Conservation (phyloP, 1,140 invertebrate genomes). For the Chionoecetes opilio region DNA sequence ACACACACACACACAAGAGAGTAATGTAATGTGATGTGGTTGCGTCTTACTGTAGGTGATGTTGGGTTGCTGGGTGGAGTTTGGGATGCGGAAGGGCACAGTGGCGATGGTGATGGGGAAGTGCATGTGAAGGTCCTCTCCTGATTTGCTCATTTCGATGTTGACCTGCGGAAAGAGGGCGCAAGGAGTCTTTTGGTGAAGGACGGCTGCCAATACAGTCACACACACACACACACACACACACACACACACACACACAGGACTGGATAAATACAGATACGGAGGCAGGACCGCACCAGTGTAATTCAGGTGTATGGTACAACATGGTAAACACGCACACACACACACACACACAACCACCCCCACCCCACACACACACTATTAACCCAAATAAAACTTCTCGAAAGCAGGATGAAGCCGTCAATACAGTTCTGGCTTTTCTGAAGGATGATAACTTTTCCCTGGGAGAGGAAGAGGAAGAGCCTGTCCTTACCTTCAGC, state of each 20-base stretch:
- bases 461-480: too few relatives aligned
- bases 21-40: too few relatives aligned
- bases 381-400: too few relatives aligned
- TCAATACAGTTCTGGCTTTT: too few relatives aligned
- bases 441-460: too few relatives aligned
- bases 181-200: background rate
- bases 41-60: conserved; percentile 89
- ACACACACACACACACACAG: background rate
- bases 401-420: too few relatives aligned
- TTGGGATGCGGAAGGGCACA: conserved; percentile 91
- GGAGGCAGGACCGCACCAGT: too few relatives aligned
- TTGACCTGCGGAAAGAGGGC: conserved; percentile 86
- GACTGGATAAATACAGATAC: too few relatives aligned
- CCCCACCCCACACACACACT: background rate
- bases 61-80: conserved; percentile 87
- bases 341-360: conserved; percentile 37
- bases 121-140: conserved; percentile 90
- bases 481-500: conserved; percentile 87
- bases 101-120: conserved; percentile 93
- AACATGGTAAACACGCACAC: background rate
- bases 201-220: too few relatives aligned
- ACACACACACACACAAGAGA: background rate
- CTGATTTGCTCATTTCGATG: conserved; percentile 89
- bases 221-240: background rate
- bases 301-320: background rate